A percentile compares a stretch with the other conserved stretches of the same genome.
Conservation (phyloP, 2,113 vertebrate genomes). For the Saccopteryx bilineata region DNA sequence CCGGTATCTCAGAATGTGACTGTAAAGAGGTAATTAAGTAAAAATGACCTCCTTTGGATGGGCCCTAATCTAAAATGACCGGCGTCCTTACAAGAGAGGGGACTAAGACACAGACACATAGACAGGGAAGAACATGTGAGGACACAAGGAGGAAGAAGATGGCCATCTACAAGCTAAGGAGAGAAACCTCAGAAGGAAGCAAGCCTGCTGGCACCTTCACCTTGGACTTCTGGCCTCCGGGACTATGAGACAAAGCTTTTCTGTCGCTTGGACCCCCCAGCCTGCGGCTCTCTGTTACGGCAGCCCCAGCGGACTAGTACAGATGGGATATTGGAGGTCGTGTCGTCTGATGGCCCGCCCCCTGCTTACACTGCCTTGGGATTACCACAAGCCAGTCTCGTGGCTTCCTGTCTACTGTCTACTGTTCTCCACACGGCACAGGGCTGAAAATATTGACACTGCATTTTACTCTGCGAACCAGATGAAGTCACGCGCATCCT, state of each 20-base stretch:
- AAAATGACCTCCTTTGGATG: neutral
- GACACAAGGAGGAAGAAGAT: neutral
- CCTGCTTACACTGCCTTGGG: neutral
- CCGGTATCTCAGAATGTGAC: neutral
- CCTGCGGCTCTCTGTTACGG: conserved; percentile 2
- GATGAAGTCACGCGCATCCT: conserved; percentile 42
- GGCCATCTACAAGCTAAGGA: neutral
- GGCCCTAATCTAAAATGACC: neutral
- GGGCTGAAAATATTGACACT: neutral
- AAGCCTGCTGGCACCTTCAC: neutral
- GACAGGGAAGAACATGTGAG: neutral
- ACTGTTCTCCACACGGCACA: neutral
- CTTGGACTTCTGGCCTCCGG: neutral
- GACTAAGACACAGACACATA: neutral
- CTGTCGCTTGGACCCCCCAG: neutral
- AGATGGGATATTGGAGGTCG: neutral
- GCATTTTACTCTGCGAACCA: neutral
- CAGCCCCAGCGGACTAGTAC: neutral
- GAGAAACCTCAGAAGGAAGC: neutral
- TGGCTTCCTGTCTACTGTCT: neutral
- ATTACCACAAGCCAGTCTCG: neutral
- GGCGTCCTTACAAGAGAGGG: neutral
- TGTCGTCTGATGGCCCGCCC: neutral
- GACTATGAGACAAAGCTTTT: neutral
- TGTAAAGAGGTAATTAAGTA: neutral